A percentile compares a stretch with the other conserved stretches of the same genome.
Conservation (phyloP, 1,140 invertebrate genomes). For the Trichomalopsis sarcophagae region DNA sequence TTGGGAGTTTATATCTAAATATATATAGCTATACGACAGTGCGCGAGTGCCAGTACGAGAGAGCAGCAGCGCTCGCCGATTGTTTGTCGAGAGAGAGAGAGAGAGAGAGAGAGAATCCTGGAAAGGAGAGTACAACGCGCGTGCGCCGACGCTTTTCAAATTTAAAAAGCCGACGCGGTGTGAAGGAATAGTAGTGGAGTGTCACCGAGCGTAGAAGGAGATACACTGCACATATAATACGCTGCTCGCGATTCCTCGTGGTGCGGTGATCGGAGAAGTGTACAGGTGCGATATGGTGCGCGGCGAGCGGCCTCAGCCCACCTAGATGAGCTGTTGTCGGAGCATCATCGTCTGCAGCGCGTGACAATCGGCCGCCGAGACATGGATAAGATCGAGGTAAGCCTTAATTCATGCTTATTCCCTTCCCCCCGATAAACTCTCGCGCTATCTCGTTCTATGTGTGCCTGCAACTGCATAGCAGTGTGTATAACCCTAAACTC, state of each 20-base stretch:
- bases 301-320: constrained; percentile 40
- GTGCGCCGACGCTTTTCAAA: neutral
- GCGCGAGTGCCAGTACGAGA: neutral
- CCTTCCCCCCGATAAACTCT: no score
- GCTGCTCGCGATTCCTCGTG: no score
- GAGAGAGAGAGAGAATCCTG: neutral
- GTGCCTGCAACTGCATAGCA: neutral
- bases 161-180: neutral
- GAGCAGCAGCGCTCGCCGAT: neutral
- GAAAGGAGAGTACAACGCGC: neutral
- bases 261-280: constrained; percentile 23
- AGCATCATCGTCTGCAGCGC: constrained; percentile 58
- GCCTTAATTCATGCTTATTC: constrained; percentile 12
- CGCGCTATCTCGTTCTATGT: neutral
- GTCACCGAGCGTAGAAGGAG: neutral
- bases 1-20: neutral
- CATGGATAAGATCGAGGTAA: constrained; percentile 75
- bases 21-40: neutral
- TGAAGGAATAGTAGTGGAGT: neutral
- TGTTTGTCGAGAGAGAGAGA: neutral
- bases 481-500: constrained; percentile 38
- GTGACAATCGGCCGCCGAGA: constrained; percentile 68
- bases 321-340: constrained; percentile 70
- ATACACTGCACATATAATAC: neutral
- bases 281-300: constrained; percentile 55